Evolutionary conservation across 2,888 invertebrate genomes (phyloP).

Genomic region (Eupithecia vulgata): DNA sequence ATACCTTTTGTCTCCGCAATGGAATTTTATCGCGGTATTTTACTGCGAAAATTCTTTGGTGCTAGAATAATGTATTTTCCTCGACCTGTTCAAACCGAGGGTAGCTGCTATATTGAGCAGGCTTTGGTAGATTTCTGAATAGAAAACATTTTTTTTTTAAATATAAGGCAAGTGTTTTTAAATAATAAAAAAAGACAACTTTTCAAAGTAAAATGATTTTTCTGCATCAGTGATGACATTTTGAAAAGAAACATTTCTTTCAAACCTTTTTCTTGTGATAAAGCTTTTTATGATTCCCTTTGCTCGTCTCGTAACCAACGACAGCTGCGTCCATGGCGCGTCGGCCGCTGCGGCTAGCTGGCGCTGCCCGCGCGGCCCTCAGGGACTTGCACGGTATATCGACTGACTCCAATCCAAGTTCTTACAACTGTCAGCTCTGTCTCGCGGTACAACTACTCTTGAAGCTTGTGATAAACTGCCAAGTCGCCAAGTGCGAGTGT

Average conservation of each 20-base stretch:
- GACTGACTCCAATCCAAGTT: background rate
- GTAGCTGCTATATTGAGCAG: background rate
- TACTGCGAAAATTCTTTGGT: slow-evolving; percentile 10
- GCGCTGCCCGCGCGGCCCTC: background rate
- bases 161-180: background rate
- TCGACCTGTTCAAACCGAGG: background rate
- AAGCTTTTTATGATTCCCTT: background rate
- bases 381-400: background rate
- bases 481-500: background rate
- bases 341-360: no score
- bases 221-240: background rate
- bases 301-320: background rate
- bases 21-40: slow-evolving; percentile 31
- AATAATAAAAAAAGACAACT: no score
- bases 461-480: slow-evolving; percentile 1
- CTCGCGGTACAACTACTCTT: background rate
- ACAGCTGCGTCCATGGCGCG: background rate
- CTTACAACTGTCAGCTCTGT: background rate
- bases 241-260: background rate
- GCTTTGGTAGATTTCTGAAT: background rate
- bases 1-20: slow-evolving; percentile 37
- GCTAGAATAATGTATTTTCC: slow-evolving; percentile 6
- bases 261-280: background rate
- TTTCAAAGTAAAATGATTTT: background rate
- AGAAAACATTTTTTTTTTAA: background rate